These are phyloP conservation scores for Otis tarda DNA, from an alignment of 2,113 vertebrate species.

Conservation along the genomic window DNA sequence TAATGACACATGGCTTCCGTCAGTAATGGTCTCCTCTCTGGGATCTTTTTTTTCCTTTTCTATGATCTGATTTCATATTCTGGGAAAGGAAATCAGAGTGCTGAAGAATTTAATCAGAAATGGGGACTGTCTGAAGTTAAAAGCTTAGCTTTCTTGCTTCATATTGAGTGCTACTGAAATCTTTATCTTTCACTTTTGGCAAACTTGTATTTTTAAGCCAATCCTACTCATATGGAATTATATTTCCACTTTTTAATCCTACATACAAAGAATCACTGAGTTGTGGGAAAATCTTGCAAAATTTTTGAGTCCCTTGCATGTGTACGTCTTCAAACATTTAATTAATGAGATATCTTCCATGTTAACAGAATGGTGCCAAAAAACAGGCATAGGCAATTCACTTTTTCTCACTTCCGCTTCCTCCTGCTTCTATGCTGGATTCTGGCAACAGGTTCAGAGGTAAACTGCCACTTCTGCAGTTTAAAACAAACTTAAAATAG, in stretches of 20 bases:
- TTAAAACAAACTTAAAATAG: background rate
- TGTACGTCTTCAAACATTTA: background rate
- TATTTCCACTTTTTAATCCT: background rate
- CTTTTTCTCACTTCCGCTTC: background rate
- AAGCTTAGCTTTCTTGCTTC: slow-evolving; percentile 43
- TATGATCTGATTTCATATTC: slow-evolving; percentile 77
- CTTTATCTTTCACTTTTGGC: background rate
- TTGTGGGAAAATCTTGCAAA: background rate
- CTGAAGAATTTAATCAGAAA: slow-evolving; percentile 69
- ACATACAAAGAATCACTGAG: background rate
- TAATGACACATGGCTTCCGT: slow-evolving; percentile 80
- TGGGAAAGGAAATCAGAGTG: slow-evolving; percentile 67
- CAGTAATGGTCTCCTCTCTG: slow-evolving; percentile 64
- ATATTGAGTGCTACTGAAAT: slow-evolving; percentile 32
- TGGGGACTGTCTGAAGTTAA: slow-evolving; percentile 40
- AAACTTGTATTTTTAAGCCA: background rate
- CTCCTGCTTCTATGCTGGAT: background rate
- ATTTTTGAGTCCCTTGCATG: background rate
- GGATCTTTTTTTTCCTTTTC: slow-evolving; percentile 56
- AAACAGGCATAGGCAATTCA: background rate
- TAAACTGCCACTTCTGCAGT: background rate
- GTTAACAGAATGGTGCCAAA: background rate
- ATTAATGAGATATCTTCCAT: background rate
- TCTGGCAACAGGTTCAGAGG: background rate
- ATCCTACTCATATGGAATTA: background rate